phyloP scores from a whole-genome alignment of 1,140 invertebrate genomes.

The Drosophila rufa region DNA sequence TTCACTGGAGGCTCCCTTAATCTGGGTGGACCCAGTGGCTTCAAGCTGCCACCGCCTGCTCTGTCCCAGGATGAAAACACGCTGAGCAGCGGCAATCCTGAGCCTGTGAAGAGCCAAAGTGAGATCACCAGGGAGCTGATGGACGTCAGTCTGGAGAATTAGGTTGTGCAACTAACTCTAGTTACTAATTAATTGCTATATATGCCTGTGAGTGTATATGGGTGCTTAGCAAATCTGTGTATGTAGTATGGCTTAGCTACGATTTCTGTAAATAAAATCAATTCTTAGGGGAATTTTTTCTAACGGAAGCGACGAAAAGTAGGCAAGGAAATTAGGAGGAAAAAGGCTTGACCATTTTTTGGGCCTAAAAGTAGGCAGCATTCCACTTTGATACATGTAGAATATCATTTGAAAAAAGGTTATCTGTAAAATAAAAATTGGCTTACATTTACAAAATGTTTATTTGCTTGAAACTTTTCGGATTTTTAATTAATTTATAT shows the following conservation, averaged over 20 bases:
- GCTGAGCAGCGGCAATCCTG: constrained; percentile 26
- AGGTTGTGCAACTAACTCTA: constrained; percentile 40
- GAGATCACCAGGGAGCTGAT: constrained; percentile 79
- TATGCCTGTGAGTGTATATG: background rate
- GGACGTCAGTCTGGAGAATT: constrained; percentile 76
- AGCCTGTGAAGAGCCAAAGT: constrained; percentile 43
- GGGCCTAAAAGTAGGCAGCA: background rate
- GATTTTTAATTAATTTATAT: too few species aligned
- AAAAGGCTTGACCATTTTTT: too few species aligned
- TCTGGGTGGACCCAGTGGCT: constrained; percentile 52
- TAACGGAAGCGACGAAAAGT: background rate
- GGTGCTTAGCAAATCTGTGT: constrained; percentile 43
- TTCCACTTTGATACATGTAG: background rate
- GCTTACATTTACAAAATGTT: background rate
- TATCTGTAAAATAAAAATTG: constrained; percentile 6
- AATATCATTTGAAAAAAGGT: background rate
- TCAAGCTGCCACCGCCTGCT: constrained; percentile 65
- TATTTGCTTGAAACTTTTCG: too few species aligned
- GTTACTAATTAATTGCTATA: constrained; percentile 22
- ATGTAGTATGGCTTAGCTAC: constrained; percentile 21
- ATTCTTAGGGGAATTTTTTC: constrained; percentile 8
- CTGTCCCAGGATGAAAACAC: constrained; percentile 58
- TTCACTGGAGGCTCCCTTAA: constrained; percentile 28
- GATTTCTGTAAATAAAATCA: constrained; percentile 43
- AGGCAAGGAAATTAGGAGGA: background rate